phyloP scores from a whole-genome alignment of 2,888 invertebrate genomes.

The Idaea aversata region DNA sequence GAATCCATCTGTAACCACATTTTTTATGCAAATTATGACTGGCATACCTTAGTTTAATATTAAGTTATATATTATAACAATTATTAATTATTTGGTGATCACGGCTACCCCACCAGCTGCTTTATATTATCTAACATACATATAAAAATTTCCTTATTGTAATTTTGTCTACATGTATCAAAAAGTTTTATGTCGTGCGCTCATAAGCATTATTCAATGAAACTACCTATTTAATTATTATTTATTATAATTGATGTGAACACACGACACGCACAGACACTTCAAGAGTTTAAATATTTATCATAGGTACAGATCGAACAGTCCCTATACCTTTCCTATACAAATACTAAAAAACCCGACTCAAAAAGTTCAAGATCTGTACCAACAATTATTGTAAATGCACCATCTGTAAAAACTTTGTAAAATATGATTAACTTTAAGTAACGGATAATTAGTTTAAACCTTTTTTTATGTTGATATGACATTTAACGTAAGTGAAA shows the following conservation, averaged over 20 bases:
- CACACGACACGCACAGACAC: constrained; percentile 22
- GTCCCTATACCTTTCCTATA: neutral
- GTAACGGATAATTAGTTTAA: neutral
- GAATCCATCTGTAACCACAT: neutral
- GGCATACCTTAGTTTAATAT: constrained; percentile 37
- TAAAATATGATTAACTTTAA: neutral
- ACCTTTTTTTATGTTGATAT: neutral
- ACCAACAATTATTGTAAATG: neutral
- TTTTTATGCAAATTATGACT: constrained; percentile 24
- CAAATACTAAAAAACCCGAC: neutral
- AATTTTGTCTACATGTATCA: constrained; percentile 28
- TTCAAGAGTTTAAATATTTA: neutral
- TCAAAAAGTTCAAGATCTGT: neutral
- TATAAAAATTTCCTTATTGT: constrained; percentile 43
- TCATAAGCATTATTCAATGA: constrained; percentile 14
- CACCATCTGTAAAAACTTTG: neutral
- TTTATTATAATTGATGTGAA: constrained; percentile 12
- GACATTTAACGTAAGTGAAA: neutral
- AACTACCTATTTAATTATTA: constrained; percentile 10
- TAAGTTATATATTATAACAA: constrained; percentile 41
- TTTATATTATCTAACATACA: constrained; percentile 41
- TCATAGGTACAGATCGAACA: neutral
- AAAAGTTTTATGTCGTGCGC: constrained; percentile 23
- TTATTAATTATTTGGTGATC: constrained; percentile 53
- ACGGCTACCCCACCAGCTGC: constrained; percentile 48